Evolutionary conservation across 2,113 vertebrate genomes (phyloP).

Genomic region (Chlorodrepanis virens): DNA sequence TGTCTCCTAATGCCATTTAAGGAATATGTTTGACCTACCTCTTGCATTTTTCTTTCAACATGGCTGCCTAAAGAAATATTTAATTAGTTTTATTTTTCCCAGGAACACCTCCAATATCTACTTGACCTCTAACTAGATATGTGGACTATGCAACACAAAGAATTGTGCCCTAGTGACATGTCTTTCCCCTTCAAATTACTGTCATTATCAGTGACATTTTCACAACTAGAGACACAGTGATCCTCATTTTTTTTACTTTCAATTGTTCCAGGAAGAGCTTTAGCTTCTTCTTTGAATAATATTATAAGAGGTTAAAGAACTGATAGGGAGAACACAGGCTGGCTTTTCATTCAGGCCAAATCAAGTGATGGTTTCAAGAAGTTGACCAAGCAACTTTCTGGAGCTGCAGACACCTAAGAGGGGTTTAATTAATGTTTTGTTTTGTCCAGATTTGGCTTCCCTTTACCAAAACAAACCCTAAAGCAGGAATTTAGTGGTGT

Average conservation of each 20-base stretch:
- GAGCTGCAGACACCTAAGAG: not conserved
- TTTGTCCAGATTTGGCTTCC: not conserved
- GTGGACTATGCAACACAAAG: not conserved
- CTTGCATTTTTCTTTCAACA: not conserved
- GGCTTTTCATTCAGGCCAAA: not conserved
- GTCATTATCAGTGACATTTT: not conserved
- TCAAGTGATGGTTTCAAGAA: not conserved
- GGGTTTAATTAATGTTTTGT: not conserved
- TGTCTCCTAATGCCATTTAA: not conserved
- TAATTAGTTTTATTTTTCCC: conserved; percentile 1
- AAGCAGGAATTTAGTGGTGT: not conserved
- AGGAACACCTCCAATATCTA: not conserved
- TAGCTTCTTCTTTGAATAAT: not conserved
- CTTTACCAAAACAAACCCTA: not conserved
- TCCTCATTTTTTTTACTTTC: not conserved
- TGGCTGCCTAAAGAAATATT: not conserved
- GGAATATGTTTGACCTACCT: not conserved
- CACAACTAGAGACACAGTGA: not conserved
- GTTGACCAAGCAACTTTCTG: not conserved
- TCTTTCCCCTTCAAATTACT: not conserved
- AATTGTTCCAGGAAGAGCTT: not conserved
- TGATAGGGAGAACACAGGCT: not conserved
- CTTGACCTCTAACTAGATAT: not conserved
- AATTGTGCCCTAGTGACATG: not conserved
- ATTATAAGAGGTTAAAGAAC: not conserved